Conservation (phyloP, 2,113 vertebrate species). For the Callospermophilus lateralis region DNA sequence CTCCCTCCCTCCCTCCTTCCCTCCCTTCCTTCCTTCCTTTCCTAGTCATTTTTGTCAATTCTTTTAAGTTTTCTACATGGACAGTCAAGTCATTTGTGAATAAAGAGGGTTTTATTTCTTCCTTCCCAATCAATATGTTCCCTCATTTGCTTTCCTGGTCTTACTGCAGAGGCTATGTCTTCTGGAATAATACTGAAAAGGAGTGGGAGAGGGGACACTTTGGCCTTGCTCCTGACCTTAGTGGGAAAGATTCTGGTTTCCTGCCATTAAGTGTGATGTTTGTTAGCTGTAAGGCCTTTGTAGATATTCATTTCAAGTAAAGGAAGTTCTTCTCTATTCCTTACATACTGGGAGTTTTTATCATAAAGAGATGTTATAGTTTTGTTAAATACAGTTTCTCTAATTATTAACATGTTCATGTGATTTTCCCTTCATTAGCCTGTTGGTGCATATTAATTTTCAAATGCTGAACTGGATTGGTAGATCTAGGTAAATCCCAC, state of each 20-base stretch:
- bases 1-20: too few relatives aligned
- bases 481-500: background rate
- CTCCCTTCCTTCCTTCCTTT: background rate
- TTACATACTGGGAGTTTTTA: background rate
- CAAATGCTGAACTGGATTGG: background rate
- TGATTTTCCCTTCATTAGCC: background rate
- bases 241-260: background rate
- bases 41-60: background rate
- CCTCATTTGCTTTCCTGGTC: background rate
- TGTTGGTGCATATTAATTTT: background rate
- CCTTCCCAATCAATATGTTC: background rate
- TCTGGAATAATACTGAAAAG: background rate
- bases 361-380: background rate
- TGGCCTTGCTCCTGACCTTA: background rate
- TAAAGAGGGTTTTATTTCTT: background rate
- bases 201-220: background rate
- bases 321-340: background rate
- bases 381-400: background rate
- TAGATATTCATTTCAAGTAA: background rate
- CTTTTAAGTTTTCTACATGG: background rate
- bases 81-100: background rate
- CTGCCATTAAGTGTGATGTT: background rate
- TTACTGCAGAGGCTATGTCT: background rate
- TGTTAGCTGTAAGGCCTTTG: background rate
- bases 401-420: background rate